Conservation (phyloP, 2,113 vertebrate genomes). For the Laticauda laticaudata region DNA sequence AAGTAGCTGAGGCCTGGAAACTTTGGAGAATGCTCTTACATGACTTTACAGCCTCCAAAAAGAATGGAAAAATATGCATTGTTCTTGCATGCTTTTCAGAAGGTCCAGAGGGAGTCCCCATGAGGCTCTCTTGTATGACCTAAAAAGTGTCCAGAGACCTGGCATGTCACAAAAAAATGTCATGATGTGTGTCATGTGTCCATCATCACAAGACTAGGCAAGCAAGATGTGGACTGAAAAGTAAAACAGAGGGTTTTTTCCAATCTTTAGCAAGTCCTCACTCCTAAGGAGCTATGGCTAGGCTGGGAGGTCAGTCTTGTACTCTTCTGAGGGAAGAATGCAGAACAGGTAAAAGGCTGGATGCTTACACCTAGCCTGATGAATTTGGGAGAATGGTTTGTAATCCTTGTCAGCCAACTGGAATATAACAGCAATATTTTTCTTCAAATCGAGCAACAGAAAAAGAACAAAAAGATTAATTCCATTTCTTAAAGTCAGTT, state of each 20-base stretch:
- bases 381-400: not conserved
- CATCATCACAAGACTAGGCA: not conserved
- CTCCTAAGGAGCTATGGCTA: not conserved
- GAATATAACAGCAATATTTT: constrained; percentile 24
- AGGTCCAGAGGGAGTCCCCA: too few relatives aligned
- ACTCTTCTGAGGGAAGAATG: not conserved
- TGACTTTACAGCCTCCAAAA: too few relatives aligned
- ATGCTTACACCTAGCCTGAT: not conserved
- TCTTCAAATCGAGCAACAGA: not conserved
- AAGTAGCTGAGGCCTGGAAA: too few relatives aligned
- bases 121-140: too few relatives aligned
- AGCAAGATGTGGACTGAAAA: not conserved
- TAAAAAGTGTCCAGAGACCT: too few relatives aligned
- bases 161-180: too few relatives aligned
- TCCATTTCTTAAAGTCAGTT: constrained; percentile 24
- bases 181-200: not conserved
- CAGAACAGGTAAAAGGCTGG: not conserved
- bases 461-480: constrained; percentile 38
- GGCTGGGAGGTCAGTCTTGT: not conserved
- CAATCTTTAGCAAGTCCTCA: not conserved
- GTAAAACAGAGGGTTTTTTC: not conserved
- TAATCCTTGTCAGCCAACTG: constrained; percentile 2
- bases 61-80: too few relatives aligned
- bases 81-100: too few relatives aligned
- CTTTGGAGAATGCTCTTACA: too few relatives aligned